Percentiles rank a stretch among this genome's conserved stretches.
Evolutionary conservation across 2,888 invertebrate genomes (phyloP).

Genomic region (Reticulitermes lucifugus): DNA sequence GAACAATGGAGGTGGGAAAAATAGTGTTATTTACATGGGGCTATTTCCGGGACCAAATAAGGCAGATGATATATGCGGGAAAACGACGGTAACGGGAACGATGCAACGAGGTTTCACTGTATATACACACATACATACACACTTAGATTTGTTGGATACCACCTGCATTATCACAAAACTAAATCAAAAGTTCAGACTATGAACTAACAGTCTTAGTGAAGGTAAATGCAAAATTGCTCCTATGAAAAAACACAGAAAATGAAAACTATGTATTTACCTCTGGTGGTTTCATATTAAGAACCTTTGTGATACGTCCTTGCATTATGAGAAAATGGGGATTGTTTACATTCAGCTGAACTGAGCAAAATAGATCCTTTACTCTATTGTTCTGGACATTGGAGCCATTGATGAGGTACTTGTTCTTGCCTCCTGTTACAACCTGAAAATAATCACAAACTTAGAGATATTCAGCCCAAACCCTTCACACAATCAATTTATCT

Average conservation of each 20-base stretch:
- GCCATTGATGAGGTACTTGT: slow-evolving; percentile 95
- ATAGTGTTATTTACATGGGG: no score
- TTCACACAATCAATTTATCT: neutral
- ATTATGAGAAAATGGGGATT: slow-evolving; percentile 99
- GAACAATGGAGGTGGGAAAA: no score
- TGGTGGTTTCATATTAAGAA: slow-evolving; percentile 97
- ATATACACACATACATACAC: no score
- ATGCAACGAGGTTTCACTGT: no score
- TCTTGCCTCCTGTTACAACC: slow-evolving; percentile 88
- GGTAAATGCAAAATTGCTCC: no score
- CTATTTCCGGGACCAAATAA: no score
- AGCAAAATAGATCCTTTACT: slow-evolving; percentile 95
- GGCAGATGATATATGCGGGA: no score
- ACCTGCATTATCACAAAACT: no score
- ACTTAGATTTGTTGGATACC: no score
- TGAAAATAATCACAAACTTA: slow-evolving; percentile 58
- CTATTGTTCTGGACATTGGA: slow-evolving; percentile 89
- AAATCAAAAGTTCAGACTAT: no score
- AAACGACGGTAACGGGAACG: no score
- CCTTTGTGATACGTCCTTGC: slow-evolving; percentile 99
- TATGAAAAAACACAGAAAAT: neutral
- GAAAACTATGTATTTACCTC: slow-evolving; percentile 73
- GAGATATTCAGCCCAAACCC: neutral
- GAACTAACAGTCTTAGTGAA: no score
- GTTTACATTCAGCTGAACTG: slow-evolving; percentile 97